Conservation (phyloP, 2,797 vertebrate genomes). For the Megalops cyprinoides region DNA sequence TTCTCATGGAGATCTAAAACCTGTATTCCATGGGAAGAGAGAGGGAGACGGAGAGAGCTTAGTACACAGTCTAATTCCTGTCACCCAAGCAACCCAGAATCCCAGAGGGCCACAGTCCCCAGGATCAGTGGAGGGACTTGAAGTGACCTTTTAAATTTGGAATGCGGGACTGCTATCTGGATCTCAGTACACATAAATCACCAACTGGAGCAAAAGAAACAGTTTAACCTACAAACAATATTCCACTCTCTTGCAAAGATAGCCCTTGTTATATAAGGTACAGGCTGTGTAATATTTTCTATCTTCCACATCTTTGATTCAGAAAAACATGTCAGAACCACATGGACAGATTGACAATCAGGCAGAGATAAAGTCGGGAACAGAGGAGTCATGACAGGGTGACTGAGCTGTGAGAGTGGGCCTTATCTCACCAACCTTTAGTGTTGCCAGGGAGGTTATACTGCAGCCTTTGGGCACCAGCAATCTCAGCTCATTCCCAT, state of each 20-base stretch:
- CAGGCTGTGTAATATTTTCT: too few relatives aligned
- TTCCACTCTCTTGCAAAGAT: neutral
- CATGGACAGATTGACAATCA: neutral
- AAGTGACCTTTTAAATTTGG: neutral
- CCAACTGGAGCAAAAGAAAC: too few relatives aligned
- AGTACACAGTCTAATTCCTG: neutral
- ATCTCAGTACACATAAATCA: too few relatives aligned
- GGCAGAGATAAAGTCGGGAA: neutral
- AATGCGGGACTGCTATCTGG: neutral
- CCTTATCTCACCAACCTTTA: conserved; percentile 79
- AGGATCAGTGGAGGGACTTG: neutral
- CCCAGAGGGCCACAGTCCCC: neutral
- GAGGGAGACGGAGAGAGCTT: neutral
- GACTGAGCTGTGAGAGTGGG: neutral
- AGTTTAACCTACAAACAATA: too few relatives aligned
- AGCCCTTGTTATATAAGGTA: neutral
- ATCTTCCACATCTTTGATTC: neutral
- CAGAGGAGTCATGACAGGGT: neutral
- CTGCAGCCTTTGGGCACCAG: conserved; percentile 86
- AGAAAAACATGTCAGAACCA: neutral
- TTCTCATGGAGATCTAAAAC: conserved; percentile 93
- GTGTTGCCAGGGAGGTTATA: conserved; percentile 74
- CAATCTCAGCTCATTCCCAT: conserved; percentile 82
- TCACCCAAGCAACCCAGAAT: neutral
- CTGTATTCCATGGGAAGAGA: conserved; percentile 59